Conservation (phyloP, 2,113 vertebrate species). For the Terrapene triunguis region DNA sequence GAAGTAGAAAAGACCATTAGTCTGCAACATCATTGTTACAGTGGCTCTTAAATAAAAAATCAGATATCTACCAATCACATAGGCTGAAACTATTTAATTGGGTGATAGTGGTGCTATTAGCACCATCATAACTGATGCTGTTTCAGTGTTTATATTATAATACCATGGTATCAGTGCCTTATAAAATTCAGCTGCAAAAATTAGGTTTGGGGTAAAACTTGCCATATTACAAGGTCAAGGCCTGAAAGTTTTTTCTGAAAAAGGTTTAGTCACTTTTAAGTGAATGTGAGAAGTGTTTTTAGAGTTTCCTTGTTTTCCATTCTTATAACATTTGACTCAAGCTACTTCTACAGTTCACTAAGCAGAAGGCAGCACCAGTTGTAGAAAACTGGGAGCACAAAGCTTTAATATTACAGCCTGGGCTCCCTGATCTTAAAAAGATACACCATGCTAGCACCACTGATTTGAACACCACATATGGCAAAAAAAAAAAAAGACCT, state of each 20-base stretch:
- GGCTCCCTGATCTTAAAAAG: neutral
- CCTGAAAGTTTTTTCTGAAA: neutral
- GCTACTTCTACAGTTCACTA: neutral
- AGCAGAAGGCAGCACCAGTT: neutral
- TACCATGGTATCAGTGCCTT: neutral
- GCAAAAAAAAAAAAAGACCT: no score
- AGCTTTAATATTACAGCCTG: neutral
- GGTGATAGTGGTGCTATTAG: neutral
- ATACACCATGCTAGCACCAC: no score
- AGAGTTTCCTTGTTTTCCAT: neutral
- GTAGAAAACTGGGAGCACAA: neutral
- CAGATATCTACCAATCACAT: neutral
- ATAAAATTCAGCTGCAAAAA: neutral
- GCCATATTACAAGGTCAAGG: neutral
- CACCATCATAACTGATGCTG: neutral
- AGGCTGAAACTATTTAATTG: conserved; percentile 7
- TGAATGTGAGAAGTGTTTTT: neutral
- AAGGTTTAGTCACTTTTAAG: neutral
- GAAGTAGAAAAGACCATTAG: neutral
- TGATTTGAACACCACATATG: no score
- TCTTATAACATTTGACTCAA: neutral
- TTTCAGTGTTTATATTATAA: neutral
- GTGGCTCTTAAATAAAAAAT: neutral
- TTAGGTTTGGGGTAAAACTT: neutral
- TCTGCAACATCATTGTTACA: conserved; percentile 1